Conservation (phyloP, 2,797 vertebrate species). For the Phoebastria nigripes region DNA sequence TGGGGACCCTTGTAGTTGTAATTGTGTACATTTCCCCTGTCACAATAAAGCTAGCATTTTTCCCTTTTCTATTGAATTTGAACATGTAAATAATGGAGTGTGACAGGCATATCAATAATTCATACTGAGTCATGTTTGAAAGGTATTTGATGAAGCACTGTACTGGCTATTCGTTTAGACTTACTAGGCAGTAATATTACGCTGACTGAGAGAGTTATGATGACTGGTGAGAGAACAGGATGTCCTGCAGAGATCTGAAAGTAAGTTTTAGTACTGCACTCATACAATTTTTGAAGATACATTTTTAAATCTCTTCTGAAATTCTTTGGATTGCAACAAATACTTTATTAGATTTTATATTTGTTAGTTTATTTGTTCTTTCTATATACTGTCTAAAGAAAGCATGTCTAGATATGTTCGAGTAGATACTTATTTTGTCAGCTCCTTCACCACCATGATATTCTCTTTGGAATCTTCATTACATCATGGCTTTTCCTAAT, state of each 20-base stretch:
- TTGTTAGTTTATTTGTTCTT: not conserved
- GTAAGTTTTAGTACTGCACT: slow-evolving; percentile 7
- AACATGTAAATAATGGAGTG: not conserved
- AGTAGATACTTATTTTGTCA: not conserved
- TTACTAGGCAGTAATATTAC: not conserved
- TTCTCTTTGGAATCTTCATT: not conserved
- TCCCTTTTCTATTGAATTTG: not conserved
- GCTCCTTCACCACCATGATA: not conserved
- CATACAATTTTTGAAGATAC: not conserved
- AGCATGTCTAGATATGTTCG: not conserved
- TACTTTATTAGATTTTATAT: not conserved
- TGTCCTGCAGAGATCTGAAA: not conserved
- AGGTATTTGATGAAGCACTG: slow-evolving; percentile 4
- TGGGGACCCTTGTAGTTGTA: not conserved
- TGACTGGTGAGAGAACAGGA: slow-evolving; percentile 33
- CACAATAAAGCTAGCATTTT: not conserved
- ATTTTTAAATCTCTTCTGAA: not conserved
- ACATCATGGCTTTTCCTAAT: not conserved
- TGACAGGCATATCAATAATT: slow-evolving; percentile 24
- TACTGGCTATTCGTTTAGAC: not conserved
- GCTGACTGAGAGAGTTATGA: not conserved
- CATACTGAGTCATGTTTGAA: not conserved
- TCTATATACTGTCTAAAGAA: not conserved
- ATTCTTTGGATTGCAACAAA: not conserved
- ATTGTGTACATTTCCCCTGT: not conserved